Base-by-base conservation (phyloP, 2,888 invertebrate species). In the Orthosia cruda region DNA sequence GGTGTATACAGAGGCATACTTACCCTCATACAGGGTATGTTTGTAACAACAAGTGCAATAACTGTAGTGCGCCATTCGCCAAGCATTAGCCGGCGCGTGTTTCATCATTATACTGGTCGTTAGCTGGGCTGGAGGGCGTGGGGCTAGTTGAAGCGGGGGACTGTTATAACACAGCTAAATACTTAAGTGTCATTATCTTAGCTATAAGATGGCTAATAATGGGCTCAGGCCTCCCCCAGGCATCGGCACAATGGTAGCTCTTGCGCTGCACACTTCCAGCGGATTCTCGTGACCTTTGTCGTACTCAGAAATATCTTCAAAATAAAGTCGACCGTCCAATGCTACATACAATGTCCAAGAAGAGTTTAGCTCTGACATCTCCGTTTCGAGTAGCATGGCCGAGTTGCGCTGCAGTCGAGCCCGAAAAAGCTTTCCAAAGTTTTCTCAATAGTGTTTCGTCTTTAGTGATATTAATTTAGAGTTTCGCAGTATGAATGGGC, bases 31-130 rank as follows among this genome's bases (percentile, higher is more conserved):
- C 13, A 11, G 50, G 20, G 2, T 16, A 18, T 15, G 54, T 63
- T 23, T 58, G 52, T 61, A 73, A 73, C 71, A 73, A 71, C 72
- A 59, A 71, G 78, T 63, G 81, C 71, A 77, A 74, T 78, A 73
- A 72, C 52, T 54, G 62, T 68, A 77, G 84, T 65, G 75, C 71
- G 58, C 69, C 74, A 77, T 69, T 72, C 68, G 77, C 57, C 67
- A 45, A 32, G 73, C 82, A 84, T 84, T 82, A 84, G 77, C 45
- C 65, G 20, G 76, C 71, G 77, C 74, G 73, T 85, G 85, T 83
- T 65, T 83, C 83, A 85, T 85, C 83, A 85, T 85, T 85, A 85
- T 77, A 71, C 77, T 58, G 66, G 73, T 85, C 78, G 85, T 83
- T 85, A 85, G 72, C 68, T 64, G 16, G 18, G 15, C 40, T 7